These are phyloP conservation scores for Heterochromis multidens DNA, from an alignment of 2,113 vertebrate genomes.

Conservation along the genomic window DNA sequence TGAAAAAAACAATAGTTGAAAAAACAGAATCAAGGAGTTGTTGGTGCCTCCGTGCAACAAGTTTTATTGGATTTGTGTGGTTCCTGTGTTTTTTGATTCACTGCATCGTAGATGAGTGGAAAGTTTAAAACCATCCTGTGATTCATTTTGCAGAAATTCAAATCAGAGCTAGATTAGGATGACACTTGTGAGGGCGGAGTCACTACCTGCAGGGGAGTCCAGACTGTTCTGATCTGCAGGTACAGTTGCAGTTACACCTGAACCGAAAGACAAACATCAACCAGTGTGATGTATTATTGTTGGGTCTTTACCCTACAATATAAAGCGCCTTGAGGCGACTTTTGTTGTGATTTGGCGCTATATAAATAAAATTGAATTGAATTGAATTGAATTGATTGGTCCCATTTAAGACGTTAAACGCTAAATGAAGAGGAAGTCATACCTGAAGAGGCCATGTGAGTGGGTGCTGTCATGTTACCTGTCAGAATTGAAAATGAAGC, in stretches of 20 bases:
- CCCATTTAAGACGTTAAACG: neutral
- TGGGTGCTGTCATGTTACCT: slow-evolving; percentile 20
- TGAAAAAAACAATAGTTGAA: neutral
- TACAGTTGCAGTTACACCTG: slow-evolving; percentile 32
- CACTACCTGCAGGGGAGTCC: slow-evolving; percentile 55
- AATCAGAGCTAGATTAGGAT: neutral
- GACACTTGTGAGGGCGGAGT: neutral
- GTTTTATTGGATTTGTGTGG: too few relatives aligned
- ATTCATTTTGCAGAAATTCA: neutral
- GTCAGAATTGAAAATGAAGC: neutral
- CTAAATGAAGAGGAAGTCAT: neutral
- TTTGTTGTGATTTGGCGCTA: too few relatives aligned
- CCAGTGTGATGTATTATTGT: neutral
- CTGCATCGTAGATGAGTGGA: neutral
- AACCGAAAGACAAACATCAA: neutral
- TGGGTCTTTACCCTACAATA: too few relatives aligned
- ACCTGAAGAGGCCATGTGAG: slow-evolving; percentile 39
- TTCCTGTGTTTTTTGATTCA: too few relatives aligned
- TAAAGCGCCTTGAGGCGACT: too few relatives aligned
- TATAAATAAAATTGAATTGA: too few relatives aligned
- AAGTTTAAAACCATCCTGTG: neutral
- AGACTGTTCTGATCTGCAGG: slow-evolving; percentile 1
- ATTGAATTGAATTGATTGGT: too few relatives aligned
- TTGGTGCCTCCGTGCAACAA: too few relatives aligned
- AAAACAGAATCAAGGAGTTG: too few relatives aligned